Conservation (phyloP, 2,888 invertebrate genomes). For the Ferrisia virgata region DNA sequence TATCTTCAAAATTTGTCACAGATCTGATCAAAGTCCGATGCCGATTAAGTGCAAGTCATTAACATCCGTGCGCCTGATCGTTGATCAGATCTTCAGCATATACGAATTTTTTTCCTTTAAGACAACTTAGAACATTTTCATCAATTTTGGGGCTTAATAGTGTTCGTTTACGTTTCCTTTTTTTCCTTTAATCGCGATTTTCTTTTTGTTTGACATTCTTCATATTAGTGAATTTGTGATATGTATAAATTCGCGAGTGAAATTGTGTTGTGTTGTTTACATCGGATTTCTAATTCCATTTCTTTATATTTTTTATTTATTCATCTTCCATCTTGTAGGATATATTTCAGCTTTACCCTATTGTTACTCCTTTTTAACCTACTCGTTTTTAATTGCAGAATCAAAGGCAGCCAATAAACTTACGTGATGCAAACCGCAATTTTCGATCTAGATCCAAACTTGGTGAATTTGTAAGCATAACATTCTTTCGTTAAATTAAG, state of each 20-base stretch:
- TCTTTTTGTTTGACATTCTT: neutral
- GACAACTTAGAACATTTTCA: neutral
- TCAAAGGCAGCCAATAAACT: neutral
- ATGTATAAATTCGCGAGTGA: conserved; percentile 11
- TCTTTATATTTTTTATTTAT: neutral
- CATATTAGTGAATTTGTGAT: conserved; percentile 5
- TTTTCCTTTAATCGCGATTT: neutral
- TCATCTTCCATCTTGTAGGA: too few relatives aligned
- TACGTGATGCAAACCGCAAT: neutral
- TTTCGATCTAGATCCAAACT: neutral
- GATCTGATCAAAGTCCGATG: conserved; percentile 22
- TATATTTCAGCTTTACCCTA: neutral
- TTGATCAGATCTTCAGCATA: conserved; percentile 23
- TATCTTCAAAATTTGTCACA: conserved; percentile 2
- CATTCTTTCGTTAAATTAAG: too few relatives aligned
- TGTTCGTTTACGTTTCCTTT: neutral
- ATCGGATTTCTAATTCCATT: neutral
- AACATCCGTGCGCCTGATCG: neutral
- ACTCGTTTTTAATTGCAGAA: neutral
- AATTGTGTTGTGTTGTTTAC: conserved; percentile 12
- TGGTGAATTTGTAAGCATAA: neutral
- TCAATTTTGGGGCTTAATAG: neutral
- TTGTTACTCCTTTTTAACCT: neutral
- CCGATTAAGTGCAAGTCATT: neutral
- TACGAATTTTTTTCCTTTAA: neutral